phyloP scores from a whole-genome alignment of 2,888 invertebrate genomes.

The Erebia epiphron region DNA sequence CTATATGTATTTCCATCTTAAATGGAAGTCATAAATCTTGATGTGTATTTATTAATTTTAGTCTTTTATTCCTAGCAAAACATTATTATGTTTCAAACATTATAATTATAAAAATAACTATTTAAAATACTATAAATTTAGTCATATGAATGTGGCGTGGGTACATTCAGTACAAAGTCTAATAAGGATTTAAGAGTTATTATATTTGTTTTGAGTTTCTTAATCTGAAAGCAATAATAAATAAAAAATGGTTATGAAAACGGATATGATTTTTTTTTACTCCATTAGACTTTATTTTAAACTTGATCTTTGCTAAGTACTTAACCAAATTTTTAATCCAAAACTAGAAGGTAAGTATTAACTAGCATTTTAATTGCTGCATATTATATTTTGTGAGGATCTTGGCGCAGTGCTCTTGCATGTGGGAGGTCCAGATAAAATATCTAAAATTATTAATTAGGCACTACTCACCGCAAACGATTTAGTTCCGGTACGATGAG shows the following conservation, averaged over 20 bases:
- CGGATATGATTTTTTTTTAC: constrained; percentile 6
- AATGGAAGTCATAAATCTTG: background rate
- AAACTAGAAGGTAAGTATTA: too few relatives aligned
- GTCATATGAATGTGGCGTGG: constrained; percentile 60
- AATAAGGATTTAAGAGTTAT: constrained; percentile 54
- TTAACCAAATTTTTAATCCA: too few relatives aligned
- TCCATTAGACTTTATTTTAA: background rate
- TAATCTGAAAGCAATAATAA: constrained; percentile 76
- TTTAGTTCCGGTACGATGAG: too few relatives aligned
- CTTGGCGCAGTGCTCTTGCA: too few relatives aligned
- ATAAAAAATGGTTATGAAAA: constrained; percentile 70
- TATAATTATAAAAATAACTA: background rate
- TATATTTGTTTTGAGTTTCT: constrained; percentile 60
- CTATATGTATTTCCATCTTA: constrained; percentile 1
- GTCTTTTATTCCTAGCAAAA: background rate
- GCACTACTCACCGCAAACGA: too few relatives aligned
- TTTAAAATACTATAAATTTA: constrained; percentile 48
- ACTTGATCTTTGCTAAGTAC: background rate
- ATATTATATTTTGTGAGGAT: too few relatives aligned
- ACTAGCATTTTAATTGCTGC: too few relatives aligned
- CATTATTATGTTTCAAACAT: constrained; percentile 1
- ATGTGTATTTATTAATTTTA: background rate
- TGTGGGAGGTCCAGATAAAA: too few relatives aligned
- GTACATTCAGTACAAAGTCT: constrained; percentile 78
- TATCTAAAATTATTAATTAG: too few relatives aligned